Evolutionary conservation across 2,797 vertebrate genomes (phyloP), one percentile per base, ranked within the genome.

Genomic region (Sphaeramia orbicularis): DNA sequence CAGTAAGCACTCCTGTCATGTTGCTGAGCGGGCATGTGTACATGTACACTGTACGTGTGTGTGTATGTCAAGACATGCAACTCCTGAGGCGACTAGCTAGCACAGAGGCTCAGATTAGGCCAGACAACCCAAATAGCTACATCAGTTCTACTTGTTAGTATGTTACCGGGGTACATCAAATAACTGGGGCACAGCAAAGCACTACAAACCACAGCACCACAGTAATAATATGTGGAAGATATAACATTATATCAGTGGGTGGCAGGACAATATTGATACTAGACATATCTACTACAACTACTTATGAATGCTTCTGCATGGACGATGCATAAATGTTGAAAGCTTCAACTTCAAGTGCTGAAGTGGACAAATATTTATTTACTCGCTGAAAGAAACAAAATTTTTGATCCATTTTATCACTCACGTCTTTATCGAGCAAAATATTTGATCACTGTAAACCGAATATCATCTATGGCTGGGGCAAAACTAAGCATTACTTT

Each of bases 1-100:
- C 61, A 70, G 81, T 82, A 74, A 85, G 90, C 87, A 72, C 61
- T 77, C 11, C 71, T 84, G 74, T 68, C 66, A 45, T 73, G 78
- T 51, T 71, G 74, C 72, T 65, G 73, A 71, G 74, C 19, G 5
- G 2, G 69, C 60, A 59, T 15, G 50, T 63, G 53, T 16, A 12
- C 44, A 10, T 35, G 63, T 43, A 15, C 13, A 18, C n/a, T n/a
- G n/a, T 30, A 7, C 42, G 50, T 36, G 21, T 44, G 43, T 65
- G 52, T 55, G 45, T 38, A 7, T 12, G 36, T 61, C 35, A 40
- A 57, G 24, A 36, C 30, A 37, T 6, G 11, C 4, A 37, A 32
- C 49, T n/a, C 78, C 78, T 18, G 47, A 52, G 73, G 70, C 37
- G 0, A 56, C 50, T 19, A 11, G 60, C 55, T 47, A 53, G 61